A percentile compares a stretch with the other conserved stretches of the same genome.
These are phyloP conservation scores for Oenanthe melanoleuca DNA, from an alignment of 2,113 vertebrate genomes.

Conservation along the genomic window DNA sequence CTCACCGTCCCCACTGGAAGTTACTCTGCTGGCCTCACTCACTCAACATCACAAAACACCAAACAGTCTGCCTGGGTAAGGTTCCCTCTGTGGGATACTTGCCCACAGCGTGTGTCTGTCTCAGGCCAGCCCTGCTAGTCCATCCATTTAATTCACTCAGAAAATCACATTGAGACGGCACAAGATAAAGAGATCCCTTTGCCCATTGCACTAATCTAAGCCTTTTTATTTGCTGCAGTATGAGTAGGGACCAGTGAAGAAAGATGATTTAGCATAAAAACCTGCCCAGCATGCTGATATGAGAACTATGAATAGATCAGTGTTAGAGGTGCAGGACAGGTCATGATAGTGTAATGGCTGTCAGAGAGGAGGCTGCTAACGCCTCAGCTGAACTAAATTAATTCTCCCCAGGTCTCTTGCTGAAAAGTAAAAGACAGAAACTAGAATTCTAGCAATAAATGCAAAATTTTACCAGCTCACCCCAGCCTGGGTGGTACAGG, in stretches of 20 bases:
- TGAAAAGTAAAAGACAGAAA: slow-evolving; percentile 14
- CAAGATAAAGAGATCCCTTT: slow-evolving; percentile 27
- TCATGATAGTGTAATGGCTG: slow-evolving; percentile 18
- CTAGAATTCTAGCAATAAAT: neutral
- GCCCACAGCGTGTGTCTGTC: slow-evolving; percentile 34
- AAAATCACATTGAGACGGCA: slow-evolving; percentile 32
- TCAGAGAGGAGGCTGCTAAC: neutral
- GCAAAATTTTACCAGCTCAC: neutral
- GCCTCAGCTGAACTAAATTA: slow-evolving; percentile 16
- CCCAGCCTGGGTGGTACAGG: neutral
- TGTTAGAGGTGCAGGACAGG: slow-evolving; percentile 6
- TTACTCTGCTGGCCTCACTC: neutral
- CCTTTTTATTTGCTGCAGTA: slow-evolving; percentile 35
- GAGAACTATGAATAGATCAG: slow-evolving; percentile 42
- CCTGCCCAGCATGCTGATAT: slow-evolving; percentile 49
- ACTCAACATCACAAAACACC: slow-evolving; percentile 3
- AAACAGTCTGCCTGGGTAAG: neutral
- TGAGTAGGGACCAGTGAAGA: slow-evolving; percentile 24
- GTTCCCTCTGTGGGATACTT: slow-evolving; percentile 12
- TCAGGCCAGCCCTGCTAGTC: slow-evolving; percentile 26
- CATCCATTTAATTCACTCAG: slow-evolving; percentile 50
- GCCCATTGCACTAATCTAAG: neutral
- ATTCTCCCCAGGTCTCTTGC: neutral
- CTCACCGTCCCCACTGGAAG: neutral
- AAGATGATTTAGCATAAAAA: slow-evolving; percentile 56